phyloP scores from a whole-genome alignment of 1,140 invertebrate species.

The Leptonema lineaticorne region DNA sequence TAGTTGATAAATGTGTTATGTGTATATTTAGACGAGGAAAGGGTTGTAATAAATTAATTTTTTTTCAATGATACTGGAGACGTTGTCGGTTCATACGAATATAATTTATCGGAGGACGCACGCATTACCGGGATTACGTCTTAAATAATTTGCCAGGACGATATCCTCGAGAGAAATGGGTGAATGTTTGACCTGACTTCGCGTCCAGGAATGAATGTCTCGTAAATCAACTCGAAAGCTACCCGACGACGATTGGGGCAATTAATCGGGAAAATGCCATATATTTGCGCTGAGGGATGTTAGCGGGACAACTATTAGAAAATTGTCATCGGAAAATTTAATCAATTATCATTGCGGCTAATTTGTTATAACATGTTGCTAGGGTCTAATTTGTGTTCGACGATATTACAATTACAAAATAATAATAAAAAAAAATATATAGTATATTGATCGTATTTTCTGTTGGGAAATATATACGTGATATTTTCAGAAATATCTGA shows the following conservation, averaged over 20 bases:
- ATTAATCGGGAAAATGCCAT: not conserved
- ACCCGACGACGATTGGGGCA: not conserved
- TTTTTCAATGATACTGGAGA: too few species aligned
- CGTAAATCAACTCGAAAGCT: not conserved
- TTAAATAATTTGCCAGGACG: slow-evolving; percentile 6
- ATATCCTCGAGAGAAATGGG: not conserved
- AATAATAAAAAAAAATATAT: not conserved
- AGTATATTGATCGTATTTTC: not conserved
- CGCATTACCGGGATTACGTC: slow-evolving; percentile 4
- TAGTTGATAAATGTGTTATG: too few species aligned
- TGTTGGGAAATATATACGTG: not conserved
- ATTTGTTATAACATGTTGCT: too few species aligned
- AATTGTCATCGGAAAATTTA: not conserved
- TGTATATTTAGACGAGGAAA: too few species aligned
- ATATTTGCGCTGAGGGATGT: not conserved
- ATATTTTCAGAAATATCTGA: not conserved
- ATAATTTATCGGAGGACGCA: not conserved
- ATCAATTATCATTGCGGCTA: too few species aligned
- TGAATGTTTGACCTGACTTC: not conserved
- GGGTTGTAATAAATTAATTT: too few species aligned
- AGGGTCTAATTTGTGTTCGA: too few species aligned
- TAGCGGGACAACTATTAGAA: not conserved
- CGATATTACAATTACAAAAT: too few species aligned
- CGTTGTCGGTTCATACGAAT: not conserved
- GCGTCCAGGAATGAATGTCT: not conserved